phyloP scores from a whole-genome alignment of 2,113 vertebrate species.

The Pollachius pollachius region DNA sequence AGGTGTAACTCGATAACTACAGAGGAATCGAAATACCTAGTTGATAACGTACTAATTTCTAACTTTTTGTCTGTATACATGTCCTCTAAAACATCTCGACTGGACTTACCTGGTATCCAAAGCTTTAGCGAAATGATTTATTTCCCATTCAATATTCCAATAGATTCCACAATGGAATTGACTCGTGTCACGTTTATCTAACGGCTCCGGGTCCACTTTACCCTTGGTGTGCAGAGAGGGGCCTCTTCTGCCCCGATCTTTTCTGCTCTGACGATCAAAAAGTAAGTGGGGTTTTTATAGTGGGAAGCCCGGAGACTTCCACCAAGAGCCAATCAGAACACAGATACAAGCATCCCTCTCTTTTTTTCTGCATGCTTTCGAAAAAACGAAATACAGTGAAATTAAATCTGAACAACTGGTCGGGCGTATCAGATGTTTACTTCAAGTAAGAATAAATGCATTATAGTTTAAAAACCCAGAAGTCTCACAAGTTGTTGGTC shows the following conservation, averaged over 20 bases:
- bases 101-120: neutral
- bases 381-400: neutral
- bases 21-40: no score
- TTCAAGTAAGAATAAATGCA: no score
- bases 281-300: neutral
- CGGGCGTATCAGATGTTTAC: no score
- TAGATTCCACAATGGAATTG: neutral
- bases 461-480: no score
- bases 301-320: neutral
- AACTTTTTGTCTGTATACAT: no score
- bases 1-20: no score
- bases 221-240: neutral
- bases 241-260: neutral
- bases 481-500: no score
- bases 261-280: neutral
- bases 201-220: neutral
- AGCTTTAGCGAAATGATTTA: neutral
- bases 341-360: neutral
- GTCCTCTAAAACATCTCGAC: neutral
- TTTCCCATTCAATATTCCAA: neutral
- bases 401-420: neutral
- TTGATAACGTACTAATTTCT: no score
- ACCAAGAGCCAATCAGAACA: neutral
- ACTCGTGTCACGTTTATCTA: neutral
- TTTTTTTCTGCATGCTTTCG: no score